Percentiles rank a stretch among this genome's conserved stretches.
These are phyloP conservation scores for Ceratina japonica DNA, from an alignment of 1,140 invertebrate species.

Conservation along the genomic window DNA sequence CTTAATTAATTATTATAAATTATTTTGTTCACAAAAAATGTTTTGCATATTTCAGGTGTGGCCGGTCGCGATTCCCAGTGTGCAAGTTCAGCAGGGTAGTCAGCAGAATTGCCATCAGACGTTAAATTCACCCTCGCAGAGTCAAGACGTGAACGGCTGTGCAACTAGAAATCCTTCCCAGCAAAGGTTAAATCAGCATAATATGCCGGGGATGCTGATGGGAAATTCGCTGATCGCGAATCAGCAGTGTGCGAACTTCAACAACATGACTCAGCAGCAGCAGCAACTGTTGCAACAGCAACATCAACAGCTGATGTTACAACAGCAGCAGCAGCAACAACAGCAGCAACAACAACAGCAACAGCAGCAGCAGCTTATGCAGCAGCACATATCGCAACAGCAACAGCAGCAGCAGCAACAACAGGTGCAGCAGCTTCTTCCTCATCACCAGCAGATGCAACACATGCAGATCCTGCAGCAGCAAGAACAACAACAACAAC, in stretches of 20 bases:
- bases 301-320: constrained; percentile 67
- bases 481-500: constrained; percentile 66
- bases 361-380: constrained; percentile 70
- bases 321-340: constrained; percentile 72
- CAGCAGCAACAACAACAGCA: constrained; percentile 68
- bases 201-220: constrained; percentile 76
- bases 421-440: constrained; percentile 64
- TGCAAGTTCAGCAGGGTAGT: constrained; percentile 71
- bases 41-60: constrained; percentile 67
- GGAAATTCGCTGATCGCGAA: constrained; percentile 76
- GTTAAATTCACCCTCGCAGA: constrained; percentile 69
- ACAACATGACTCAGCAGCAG: constrained; percentile 69
- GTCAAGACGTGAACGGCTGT: constrained; percentile 67
- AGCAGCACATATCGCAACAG: constrained; percentile 68
- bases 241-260: constrained; percentile 73
- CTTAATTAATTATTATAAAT: constrained; percentile 35
- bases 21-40: background rate
- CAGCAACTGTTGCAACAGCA: constrained; percentile 67
- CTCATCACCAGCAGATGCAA: constrained; percentile 70
- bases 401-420: constrained; percentile 65
- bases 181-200: constrained; percentile 72
- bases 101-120: constrained; percentile 73
- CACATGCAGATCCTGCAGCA: constrained; percentile 73
- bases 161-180: constrained; percentile 66
- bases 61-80: constrained; percentile 75